Evolutionary conservation across 2,888 invertebrate genomes (phyloP), one percentile per base, ranked within the genome.

Genomic region (Torymus tubicola): DNA sequence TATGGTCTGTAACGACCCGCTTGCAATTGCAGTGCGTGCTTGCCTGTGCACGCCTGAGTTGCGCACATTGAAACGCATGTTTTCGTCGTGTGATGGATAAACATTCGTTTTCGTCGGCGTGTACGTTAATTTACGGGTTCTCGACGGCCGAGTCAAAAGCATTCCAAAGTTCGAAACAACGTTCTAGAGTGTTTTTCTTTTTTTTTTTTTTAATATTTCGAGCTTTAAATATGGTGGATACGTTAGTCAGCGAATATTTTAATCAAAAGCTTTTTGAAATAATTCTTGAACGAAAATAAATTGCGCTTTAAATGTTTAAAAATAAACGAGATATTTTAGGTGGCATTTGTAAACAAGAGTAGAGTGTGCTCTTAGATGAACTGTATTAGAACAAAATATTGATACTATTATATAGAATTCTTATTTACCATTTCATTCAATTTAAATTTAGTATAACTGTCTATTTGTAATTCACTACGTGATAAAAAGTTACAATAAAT

Each of bases 21-120:
- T 58, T 63, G 60, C 63, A 64, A 73, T 72, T 74, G 77, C 68
- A 77, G 52, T 67, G 11, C 42, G 16, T 24, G 12, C 42, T 8
- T 42, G 42, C 42, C 42, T 8, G 42, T 8, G 42, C 10, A 21
- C 21, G 42, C 42, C 42, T 42, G 42, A 8, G 42, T 8, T 42
- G 42, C 42, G 42, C 42, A 42, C 67, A 52, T 50, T 24, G 57
- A 42, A 65, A 67, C 53, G 42, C 42, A 52, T 55, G 61, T 5
- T 75, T 60, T 60, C 60, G n/a, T 61, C 42, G 42, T 65, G 16
- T 74, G 61, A 71, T 65, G 61, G 42, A 65, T 21, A 24, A 50
- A 57, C 18, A 24, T 31, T 64, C 12, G 8, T 58, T 64, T 42
- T 53, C 31, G n/a, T 8, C 42, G 52, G 12, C 53, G 3, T 52